Evolutionary conservation across 2,888 invertebrate species (phyloP), one percentile per base, ranked within the genome.

Genomic region (Clostera curtula): DNA sequence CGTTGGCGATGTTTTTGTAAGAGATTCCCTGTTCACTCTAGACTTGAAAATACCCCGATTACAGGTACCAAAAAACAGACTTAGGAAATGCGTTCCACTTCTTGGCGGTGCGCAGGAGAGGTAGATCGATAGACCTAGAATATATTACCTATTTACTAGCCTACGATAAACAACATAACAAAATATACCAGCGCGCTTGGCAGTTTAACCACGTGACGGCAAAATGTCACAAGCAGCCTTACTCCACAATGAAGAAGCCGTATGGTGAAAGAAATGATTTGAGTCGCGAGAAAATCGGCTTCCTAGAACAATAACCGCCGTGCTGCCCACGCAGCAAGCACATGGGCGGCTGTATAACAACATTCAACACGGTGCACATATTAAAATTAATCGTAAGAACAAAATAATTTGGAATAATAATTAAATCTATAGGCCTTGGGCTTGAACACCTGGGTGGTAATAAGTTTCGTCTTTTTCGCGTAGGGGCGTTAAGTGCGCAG

Each of bases 241-340:
- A 12, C 27, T 12, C 17, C 23, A 31, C 30, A 25, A 29, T 43
- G 42, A 40, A 49, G 34, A 40, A 42, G 25, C 43, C 31, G 41
- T n/a, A 41, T 34, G 40, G 30, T 26, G 29, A 42, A 48, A 45
- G 38, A 39, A 56, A 50, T 49, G 23, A 48, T 52, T 48, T 45
- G 41, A 43, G 43, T 46, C 36, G 23, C 31, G 42, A 44, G 40
- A 36, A 51, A 49, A 49, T 36, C 19, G 40, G 33, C 47, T 53
- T 48, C 40, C 36, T 29, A 37, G 42, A 51, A 46, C 29, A 30
- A 24, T 37, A 30, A 12, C 13, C 19, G 34, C 34, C 43, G 24
- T 33, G 28, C 25, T 17, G 18, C n/a, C 15, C 34, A 21, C 23
- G 27, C 30, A 15, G 20, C 27, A 21, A 24, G 14, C 14, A 20